Evolutionary conservation across 2,113 vertebrate species (phyloP).

Genomic region (Phoxinus phoxinus): DNA sequence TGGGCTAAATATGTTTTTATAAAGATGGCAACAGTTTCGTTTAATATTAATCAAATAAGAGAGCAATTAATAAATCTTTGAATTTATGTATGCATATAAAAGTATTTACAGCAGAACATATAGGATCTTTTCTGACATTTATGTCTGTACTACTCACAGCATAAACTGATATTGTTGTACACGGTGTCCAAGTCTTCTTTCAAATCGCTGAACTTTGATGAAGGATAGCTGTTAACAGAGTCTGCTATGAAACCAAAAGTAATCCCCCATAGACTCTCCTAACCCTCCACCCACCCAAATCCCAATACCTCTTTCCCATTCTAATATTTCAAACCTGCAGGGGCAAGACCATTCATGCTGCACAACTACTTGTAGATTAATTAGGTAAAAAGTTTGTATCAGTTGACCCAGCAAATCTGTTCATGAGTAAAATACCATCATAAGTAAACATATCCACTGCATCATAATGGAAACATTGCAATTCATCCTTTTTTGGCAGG

Average conservation of each 20-base stretch:
- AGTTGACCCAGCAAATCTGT: conserved; percentile 5
- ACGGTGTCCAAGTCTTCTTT: conserved; percentile 21
- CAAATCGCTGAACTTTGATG: conserved; percentile 35
- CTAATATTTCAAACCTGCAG: conserved; percentile 38
- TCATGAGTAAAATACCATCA: conserved; percentile 7
- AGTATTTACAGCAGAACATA: neutral
- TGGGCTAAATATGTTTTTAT: neutral
- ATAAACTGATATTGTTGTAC: conserved; percentile 26
- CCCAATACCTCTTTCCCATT: conserved; percentile 29
- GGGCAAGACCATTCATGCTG: conserved; percentile 17
- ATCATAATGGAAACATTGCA: too few relatives aligned
- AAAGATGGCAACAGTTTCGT: neutral
- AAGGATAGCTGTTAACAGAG: conserved; percentile 36
- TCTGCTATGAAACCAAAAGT: conserved; percentile 25
- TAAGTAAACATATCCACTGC: neutral
- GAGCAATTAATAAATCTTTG: neutral
- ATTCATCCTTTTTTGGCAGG: neutral
- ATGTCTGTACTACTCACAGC: neutral
- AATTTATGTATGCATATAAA: neutral
- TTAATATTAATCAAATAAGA: neutral
- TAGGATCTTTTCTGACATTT: too few relatives aligned
- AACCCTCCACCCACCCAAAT: conserved; percentile 12
- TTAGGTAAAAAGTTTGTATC: neutral
- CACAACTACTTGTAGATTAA: conserved; percentile 16
- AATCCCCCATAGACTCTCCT: conserved; percentile 13